Evolutionary conservation across 2,113 vertebrate genomes (phyloP), one percentile per base, ranked within the genome.

Genomic region (Hystrix brachyura): DNA sequence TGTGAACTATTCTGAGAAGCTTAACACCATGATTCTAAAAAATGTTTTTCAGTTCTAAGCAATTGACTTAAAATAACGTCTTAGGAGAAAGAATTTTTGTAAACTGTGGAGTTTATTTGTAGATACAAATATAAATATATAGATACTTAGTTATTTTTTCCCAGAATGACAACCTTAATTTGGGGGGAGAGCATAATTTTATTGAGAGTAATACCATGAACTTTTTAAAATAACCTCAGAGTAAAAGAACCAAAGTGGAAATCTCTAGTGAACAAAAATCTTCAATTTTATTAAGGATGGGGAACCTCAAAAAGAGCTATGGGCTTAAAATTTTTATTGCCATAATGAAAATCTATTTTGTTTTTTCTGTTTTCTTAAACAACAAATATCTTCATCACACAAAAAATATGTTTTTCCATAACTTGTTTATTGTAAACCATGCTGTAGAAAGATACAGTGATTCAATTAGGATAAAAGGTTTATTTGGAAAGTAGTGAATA

Each of bases 321-420:
- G 9, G 15, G 7, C 57, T 94, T 90, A 83, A 93, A 91, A 79
- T 43, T 85, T 3, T 90, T 89, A 60, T n/a, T 74, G 62, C 62
- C 51, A 90, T n/a, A 83, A 55, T 51, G 71, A 92, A 9, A 87
- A 93, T 59, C 55, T 93, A 60, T 43, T 69, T 79, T 46, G 79
- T 83, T 5, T 80, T 65, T 87, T 43, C 43, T 13, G 3, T n/a
- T 89, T 93, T 92, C 92, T 87, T 46, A 91, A 95, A 94, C 23
- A 91, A n/a, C 5, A 76, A 96, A 51, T 92, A 95, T 84, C 90
- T 94, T 79, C 17, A 69, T 91, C 18, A 91, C 34, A 93, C n/a
- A 97, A 82, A 94, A 94, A 86, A 85, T 93, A 53, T 25, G 21
- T 85, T 85, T 7, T n/a, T 92, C 23, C 27, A 57, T 38, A 81